Evolutionary conservation across 2,113 vertebrate genomes (phyloP).

Genomic region (Notothenia rossii): DNA sequence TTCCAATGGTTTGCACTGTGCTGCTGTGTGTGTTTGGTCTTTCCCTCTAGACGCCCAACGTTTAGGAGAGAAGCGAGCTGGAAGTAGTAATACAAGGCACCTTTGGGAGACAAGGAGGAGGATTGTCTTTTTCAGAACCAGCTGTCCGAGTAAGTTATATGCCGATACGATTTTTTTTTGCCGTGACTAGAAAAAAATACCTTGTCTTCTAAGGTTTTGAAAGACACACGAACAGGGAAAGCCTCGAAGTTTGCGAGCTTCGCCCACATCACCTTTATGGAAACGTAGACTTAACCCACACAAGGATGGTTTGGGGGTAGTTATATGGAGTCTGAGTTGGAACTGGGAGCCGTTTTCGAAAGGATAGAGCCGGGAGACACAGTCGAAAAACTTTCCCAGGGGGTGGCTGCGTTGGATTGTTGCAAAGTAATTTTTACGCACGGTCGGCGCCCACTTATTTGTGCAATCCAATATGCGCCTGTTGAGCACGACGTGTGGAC

Average conservation of each 20-base stretch:
- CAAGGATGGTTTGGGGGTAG: slow-evolving; percentile 60
- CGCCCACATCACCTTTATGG: slow-evolving; percentile 19
- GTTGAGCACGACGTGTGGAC: slow-evolving; percentile 42
- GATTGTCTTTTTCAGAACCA: slow-evolving; percentile 14
- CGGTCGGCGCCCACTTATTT: slow-evolving; percentile 43
- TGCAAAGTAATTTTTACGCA: slow-evolving; percentile 48
- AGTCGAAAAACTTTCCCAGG: slow-evolving; percentile 60
- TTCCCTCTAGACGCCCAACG: slow-evolving; percentile 21
- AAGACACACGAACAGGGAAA: background rate
- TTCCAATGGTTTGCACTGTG: slow-evolving; percentile 42
- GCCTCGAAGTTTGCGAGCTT: slow-evolving; percentile 50
- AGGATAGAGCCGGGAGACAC: slow-evolving; percentile 40
- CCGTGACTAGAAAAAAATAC: background rate
- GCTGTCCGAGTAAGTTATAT: background rate
- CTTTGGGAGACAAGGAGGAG: slow-evolving; percentile 3
- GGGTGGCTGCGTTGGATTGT: slow-evolving; percentile 17
- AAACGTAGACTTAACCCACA: slow-evolving; percentile 51
- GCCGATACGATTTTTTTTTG: background rate
- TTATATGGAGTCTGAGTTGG: slow-evolving; percentile 48
- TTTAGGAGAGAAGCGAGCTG: slow-evolving; percentile 13
- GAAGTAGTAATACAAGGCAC: slow-evolving; percentile 14
- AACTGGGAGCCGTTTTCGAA: slow-evolving; percentile 32
- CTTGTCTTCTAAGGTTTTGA: no score
- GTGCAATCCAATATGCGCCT: slow-evolving; percentile 59
- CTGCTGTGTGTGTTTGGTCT: slow-evolving; percentile 43